Evolutionary conservation across 2,113 vertebrate species (phyloP).

Genomic region (Carollia perspicillata): DNA sequence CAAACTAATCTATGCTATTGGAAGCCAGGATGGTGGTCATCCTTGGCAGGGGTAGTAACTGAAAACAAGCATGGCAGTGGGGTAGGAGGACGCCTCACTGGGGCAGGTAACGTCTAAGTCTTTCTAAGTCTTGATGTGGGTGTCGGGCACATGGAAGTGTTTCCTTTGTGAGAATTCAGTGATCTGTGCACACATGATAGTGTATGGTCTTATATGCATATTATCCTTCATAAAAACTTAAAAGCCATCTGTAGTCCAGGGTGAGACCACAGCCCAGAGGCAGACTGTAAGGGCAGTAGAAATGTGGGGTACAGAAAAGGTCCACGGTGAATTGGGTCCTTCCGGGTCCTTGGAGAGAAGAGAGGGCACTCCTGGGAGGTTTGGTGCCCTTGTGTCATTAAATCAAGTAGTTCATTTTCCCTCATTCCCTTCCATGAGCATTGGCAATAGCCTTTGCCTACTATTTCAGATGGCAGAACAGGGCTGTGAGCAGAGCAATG

Average conservation of each 20-base stretch:
- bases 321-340: not conserved
- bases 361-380: not conserved
- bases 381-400: not conserved
- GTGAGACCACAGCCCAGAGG: not conserved
- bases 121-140: not conserved
- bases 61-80: not conserved
- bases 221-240: not conserved
- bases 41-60: not conserved
- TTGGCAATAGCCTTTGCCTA: not conserved
- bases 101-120: not conserved
- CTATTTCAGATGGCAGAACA: not conserved
- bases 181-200: not conserved
- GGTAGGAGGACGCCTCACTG: not conserved
- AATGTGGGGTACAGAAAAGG: not conserved
- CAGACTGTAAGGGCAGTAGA: not conserved
- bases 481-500: not conserved
- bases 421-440: not conserved
- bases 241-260: not conserved
- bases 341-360: not conserved
- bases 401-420: not conserved
- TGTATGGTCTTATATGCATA: not conserved
- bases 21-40: not conserved
- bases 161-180: not conserved
- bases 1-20: not conserved
- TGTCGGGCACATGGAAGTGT: rapidly evolving